A percentile compares a stretch with the other conserved stretches of the same genome.
phyloP scores from a whole-genome alignment of 1,140 invertebrate genomes.

The Apis mellifera region DNA sequence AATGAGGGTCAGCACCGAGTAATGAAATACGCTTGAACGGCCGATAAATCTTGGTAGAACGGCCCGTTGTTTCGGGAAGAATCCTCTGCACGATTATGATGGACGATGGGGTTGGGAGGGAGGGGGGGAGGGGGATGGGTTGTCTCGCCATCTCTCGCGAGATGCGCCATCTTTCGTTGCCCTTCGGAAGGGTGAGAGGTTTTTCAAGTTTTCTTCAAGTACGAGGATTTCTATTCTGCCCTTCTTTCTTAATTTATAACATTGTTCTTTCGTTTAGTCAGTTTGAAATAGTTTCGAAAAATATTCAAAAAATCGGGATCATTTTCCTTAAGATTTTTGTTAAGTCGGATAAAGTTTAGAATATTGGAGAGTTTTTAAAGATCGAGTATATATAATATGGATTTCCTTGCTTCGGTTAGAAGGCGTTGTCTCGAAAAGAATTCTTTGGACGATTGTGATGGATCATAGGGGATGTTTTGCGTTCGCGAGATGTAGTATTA shows the following conservation, averaged over 20 bases:
- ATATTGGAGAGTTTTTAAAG: too few relatives aligned
- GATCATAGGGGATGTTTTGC: too few relatives aligned
- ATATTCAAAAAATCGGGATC: too few relatives aligned
- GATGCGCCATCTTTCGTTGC: constrained; percentile 8
- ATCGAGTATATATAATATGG: too few relatives aligned
- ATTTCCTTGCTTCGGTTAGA: too few relatives aligned
- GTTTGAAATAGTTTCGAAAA: too few relatives aligned
- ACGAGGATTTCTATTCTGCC: neutral
- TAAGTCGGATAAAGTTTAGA: too few relatives aligned
- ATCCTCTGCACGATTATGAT: neutral
- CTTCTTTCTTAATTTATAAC: neutral
- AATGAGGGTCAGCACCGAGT: constrained; percentile 32
- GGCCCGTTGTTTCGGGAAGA: constrained; percentile 18
- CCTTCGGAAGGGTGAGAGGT: neutral
- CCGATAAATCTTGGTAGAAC: constrained; percentile 38
- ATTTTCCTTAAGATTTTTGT: too few relatives aligned
- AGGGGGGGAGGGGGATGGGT: neutral
- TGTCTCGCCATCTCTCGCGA: neutral
- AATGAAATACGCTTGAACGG: constrained; percentile 42
- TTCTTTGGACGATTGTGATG: too few relatives aligned
- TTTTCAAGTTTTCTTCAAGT: neutral
- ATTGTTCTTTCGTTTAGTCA: neutral
- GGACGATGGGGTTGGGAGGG: neutral
- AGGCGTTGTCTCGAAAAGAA: too few relatives aligned
- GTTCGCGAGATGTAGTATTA: too few relatives aligned